A percentile compares a stretch with the other conserved stretches of the same genome.
phyloP scores from a whole-genome alignment of 2,888 invertebrate genomes.

The Nebria brevicollis region DNA sequence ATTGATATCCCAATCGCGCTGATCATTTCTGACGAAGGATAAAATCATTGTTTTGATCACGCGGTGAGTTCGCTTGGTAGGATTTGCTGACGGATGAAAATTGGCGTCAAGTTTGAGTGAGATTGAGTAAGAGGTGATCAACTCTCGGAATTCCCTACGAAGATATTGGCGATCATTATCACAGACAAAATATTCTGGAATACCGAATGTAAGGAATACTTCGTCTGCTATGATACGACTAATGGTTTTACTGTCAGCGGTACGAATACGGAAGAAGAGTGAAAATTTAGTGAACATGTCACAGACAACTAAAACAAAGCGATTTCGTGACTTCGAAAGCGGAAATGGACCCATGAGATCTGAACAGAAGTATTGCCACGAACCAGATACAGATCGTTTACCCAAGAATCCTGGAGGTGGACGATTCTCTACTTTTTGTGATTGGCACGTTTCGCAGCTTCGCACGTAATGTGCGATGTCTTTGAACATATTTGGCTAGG shows the following conservation, averaged over 20 bases:
- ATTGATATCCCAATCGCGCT: conserved; percentile 48
- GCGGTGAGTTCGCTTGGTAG: conserved; percentile 50
- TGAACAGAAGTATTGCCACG: no score
- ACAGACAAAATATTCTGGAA: no score
- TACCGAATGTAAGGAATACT: no score
- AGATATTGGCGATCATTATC: no score
- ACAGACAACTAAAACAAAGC: no score
- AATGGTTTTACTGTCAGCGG: no score
- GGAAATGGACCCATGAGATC: no score
- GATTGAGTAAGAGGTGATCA: conserved; percentile 29
- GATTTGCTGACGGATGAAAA: conserved; percentile 51
- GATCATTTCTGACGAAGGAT: conserved; percentile 45
- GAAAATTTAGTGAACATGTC: no score
- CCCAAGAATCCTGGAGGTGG: conserved; percentile 40
- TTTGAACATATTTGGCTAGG: conserved; percentile 37
- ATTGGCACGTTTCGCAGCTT: conserved; percentile 46
- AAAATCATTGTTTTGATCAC: conserved; percentile 50
- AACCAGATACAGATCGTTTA: not conserved
- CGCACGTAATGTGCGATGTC: conserved; percentile 38
- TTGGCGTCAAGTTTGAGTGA: conserved; percentile 40
- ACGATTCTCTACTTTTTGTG: conserved; percentile 42
- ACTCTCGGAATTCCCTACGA: not conserved
- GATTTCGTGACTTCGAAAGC: no score
- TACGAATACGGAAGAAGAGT: no score
- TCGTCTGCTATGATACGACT: no score